Percentiles rank a stretch among this genome's conserved stretches.
Evolutionary conservation across 2,888 invertebrate genomes (phyloP).

Genomic region (Morinoia aosen): DNA sequence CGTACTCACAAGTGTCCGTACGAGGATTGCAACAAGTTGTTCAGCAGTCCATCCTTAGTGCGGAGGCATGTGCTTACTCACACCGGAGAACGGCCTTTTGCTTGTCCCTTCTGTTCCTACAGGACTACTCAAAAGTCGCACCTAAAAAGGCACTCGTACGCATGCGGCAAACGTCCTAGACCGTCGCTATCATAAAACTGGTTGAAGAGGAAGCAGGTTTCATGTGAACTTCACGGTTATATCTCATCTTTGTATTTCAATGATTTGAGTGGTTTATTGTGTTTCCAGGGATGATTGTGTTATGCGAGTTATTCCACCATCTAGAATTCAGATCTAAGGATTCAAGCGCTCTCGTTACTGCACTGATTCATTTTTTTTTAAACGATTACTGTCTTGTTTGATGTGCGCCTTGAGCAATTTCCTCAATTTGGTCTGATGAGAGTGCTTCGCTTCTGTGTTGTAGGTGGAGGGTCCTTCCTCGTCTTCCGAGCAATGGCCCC

Average conservation of each 20-base stretch:
- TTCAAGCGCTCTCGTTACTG: not conserved
- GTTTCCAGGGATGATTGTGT: not conserved
- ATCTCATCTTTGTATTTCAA: not conserved
- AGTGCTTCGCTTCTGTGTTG: constrained; percentile 52
- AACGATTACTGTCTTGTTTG: not conserved
- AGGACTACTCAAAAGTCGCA: constrained; percentile 60
- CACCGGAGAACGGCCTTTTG: constrained; percentile 65
- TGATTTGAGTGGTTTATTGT: not conserved
- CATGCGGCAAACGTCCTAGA: constrained; percentile 6
- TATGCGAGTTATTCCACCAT: not conserved
- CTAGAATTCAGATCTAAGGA: not conserved
- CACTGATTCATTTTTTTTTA: not conserved
- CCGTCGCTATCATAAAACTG: not conserved
- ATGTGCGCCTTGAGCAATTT: not conserved
- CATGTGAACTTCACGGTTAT: no score
- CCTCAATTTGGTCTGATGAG: not conserved
- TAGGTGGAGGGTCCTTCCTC: constrained; percentile 29
- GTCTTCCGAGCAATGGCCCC: constrained; percentile 35
- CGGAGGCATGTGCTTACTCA: constrained; percentile 65
- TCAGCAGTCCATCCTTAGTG: constrained; percentile 48
- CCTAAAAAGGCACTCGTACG: constrained; percentile 59
- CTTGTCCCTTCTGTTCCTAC: constrained; percentile 63
- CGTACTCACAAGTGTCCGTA: constrained; percentile 5
- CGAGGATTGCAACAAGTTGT: constrained; percentile 18
- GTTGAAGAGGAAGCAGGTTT: no score